Conservation (phyloP, 2,888 invertebrate species). For the Acheta domesticus region DNA sequence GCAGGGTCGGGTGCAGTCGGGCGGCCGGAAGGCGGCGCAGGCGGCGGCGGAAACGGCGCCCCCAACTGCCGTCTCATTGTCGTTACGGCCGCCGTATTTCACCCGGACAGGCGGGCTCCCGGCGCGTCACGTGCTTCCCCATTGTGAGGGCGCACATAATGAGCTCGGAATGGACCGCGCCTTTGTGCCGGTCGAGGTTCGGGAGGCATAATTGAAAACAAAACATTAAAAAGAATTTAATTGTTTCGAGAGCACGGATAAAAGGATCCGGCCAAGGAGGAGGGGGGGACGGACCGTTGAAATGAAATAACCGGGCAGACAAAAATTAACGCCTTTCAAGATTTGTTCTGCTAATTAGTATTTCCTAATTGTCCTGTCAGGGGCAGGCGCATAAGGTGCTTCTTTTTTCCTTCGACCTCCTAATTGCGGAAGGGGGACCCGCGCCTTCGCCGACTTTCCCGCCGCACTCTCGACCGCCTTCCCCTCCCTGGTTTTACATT, state of each 20-base stretch:
- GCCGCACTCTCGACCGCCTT: no score
- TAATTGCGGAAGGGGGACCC: background rate
- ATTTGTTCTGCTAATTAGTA: slow-evolving; percentile 18
- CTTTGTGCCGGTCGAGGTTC: background rate
- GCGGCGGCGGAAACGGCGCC: background rate
- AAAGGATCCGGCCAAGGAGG: background rate
- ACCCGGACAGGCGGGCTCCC: background rate
- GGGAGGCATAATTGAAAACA: background rate
- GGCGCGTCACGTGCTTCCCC: background rate
- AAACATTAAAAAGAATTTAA: slow-evolving; percentile 4
- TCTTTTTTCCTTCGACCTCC: background rate
- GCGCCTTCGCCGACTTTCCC: no score
- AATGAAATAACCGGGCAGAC: background rate
- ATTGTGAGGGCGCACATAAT: background rate
- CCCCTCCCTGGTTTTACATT: background rate
- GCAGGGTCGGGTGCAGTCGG: no score
- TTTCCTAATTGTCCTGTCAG: background rate
- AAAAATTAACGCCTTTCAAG: slow-evolving; percentile 18
- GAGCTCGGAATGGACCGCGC: background rate
- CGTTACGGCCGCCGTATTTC: slow-evolving; percentile 6
- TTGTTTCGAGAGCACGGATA: background rate
- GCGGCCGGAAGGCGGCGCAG: background rate
- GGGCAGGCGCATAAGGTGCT: background rate
- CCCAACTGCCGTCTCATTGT: background rate
- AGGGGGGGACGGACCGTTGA: background rate